Evolutionary conservation across 2,888 invertebrate species (phyloP).

Genomic region (Odiellus spinosus): DNA sequence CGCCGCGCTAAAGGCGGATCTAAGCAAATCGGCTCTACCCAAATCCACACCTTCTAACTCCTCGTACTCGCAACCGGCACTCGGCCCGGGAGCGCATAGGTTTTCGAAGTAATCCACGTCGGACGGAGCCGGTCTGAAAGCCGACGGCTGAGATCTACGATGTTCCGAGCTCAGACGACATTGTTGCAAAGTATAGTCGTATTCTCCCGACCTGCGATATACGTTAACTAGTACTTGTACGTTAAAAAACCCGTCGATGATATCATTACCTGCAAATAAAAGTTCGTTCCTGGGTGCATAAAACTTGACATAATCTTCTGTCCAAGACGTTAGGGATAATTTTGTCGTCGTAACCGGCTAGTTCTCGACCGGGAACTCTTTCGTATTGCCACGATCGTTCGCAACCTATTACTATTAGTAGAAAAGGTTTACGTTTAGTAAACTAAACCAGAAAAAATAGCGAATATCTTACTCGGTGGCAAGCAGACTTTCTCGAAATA

Average conservation of each 20-base stretch:
- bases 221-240: not conserved
- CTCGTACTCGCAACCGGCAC: slow-evolving; percentile 20
- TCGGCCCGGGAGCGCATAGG: slow-evolving; percentile 40
- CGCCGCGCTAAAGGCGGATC: slow-evolving; percentile 16
- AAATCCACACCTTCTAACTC: slow-evolving; percentile 19
- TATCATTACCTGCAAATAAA: slow-evolving; percentile 38
- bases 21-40: slow-evolving; percentile 17
- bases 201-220: slow-evolving; percentile 32
- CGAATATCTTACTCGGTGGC: not conserved
- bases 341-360: slow-evolving; percentile 48
- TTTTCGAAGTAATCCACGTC: slow-evolving; percentile 69
- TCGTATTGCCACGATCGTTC: slow-evolving; percentile 57
- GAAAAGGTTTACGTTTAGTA: not conserved
- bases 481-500: slow-evolving; percentile 51
- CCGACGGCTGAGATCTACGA: slow-evolving; percentile 40
- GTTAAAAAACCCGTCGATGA: no score
- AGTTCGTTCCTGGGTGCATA: slow-evolving; percentile 38
- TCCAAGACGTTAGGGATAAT: slow-evolving; percentile 44
- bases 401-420: slow-evolving; percentile 22
- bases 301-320: slow-evolving; percentile 49
- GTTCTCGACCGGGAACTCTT: slow-evolving; percentile 52
- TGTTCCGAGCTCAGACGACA: slow-evolving; percentile 57
- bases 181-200: slow-evolving; percentile 30
- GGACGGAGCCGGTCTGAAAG: slow-evolving; percentile 39
- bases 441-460: slow-evolving; percentile 1